Evolutionary conservation across 2,113 vertebrate species (phyloP).

Genomic region (Salvator merianae): DNA sequence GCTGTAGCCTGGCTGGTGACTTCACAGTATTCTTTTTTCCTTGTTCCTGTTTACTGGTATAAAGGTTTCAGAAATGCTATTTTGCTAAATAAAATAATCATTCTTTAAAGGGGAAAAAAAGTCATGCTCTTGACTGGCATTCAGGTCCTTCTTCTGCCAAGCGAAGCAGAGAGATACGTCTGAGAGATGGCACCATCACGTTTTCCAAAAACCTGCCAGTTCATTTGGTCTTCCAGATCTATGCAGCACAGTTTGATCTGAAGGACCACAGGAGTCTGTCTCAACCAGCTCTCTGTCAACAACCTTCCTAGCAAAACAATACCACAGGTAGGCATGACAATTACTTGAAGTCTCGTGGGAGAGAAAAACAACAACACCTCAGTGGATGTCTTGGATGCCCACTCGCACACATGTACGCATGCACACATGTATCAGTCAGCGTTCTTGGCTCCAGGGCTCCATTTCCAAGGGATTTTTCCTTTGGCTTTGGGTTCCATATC

Average conservation of each 20-base stretch:
- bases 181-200: background rate
- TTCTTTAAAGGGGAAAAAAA: background rate
- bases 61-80: background rate
- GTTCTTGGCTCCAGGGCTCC: fast-evolving
- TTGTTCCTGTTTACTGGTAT: background rate
- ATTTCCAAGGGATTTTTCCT: background rate
- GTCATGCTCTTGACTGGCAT: background rate
- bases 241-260: background rate
- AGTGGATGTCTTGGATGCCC: background rate
- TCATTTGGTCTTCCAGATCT: background rate
- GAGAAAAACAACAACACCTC: background rate
- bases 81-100: background rate
- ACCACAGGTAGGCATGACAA: background rate
- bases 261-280: background rate
- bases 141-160: background rate
- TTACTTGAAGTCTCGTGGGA: fast-evolving
- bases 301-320: fast-evolving
- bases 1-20: slow-evolving; percentile 28
- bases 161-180: background rate
- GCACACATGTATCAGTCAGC: fast-evolving
- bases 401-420: too few species aligned
- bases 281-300: background rate
- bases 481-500: background rate
- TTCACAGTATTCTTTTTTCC: slow-evolving; percentile 38
- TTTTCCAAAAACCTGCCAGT: slow-evolving; percentile 5